Base-by-base conservation (phyloP, 2,797 vertebrate species). In the Coranthus polyacanthus region DNA sequence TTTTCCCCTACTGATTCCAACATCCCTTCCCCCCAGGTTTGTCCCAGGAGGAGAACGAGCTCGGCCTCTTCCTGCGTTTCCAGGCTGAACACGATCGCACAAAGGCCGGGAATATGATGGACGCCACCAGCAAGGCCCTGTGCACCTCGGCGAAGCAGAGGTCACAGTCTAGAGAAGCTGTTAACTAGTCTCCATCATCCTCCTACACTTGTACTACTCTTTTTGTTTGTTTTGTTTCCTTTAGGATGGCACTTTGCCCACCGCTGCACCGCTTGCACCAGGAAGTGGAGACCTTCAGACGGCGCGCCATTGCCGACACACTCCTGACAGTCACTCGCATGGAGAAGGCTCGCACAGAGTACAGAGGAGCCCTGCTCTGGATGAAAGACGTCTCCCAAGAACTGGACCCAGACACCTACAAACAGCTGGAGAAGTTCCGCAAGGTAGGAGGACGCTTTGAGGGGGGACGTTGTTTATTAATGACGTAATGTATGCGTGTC, bases 381-480 rank as follows among this genome's bases (percentile, higher is more conserved):
- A 95, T 96, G 94, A 96, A 96, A 77, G 95, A 95, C 18, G 79
- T 94, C 34, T 96, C 94, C 5, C 94, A 95, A 52, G 95, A 96
- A 56, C 86, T 96, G 20, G 94, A 96, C 87, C 95, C 95, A 1
- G 95, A 96, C 77, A 97, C 95, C 16, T 94, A 93, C 85, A 97
- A 96, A 63, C 94, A 97, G 83, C 92, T 95, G 89, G 94, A 95
- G 63, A 96, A 95, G 89, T 96, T 97, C 79, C 91, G 94, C 84
- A 96, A 96, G 92, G 94, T 94, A 71, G 34, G 81, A 50, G 12
- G 36, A 49, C 2, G 17, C 15, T 6, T 41, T 4, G 6, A n/a
- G 6, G 10, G 5, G n/a, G 39, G n/a, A 16, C 13, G 3, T 15
- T 42, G 16, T 42, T n/a, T 39, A 18, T 2, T 7, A 0, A 17